Evolutionary conservation across 2,113 vertebrate genomes (phyloP).

Genomic region (rabbit (Oryctolagus cuniculus)): DNA sequence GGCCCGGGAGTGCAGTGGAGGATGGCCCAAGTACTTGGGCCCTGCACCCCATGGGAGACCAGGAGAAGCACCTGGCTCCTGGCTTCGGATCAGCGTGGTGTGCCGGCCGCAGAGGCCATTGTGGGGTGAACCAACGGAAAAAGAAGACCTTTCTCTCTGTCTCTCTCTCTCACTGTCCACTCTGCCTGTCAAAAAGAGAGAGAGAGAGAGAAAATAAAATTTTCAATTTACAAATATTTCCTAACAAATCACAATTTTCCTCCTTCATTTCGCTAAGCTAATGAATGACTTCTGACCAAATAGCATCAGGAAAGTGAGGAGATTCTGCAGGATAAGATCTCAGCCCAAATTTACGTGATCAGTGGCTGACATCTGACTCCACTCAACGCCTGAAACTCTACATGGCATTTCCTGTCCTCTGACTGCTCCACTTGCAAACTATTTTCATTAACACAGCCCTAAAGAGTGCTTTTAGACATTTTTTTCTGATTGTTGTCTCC

Average conservation of each 20-base stretch:
- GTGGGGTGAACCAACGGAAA: too few species aligned
- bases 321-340: not conserved
- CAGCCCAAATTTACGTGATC: not conserved
- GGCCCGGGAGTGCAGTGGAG: too few species aligned
- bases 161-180: too few species aligned
- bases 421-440: not conserved
- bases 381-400: not conserved
- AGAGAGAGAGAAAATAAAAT: not conserved
- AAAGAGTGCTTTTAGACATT: not conserved
- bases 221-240: conserved; percentile 14
- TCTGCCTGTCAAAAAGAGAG: not conserved
- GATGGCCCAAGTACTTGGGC: too few species aligned
- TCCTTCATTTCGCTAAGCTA: not conserved
- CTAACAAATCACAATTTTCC: not conserved
- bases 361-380: not conserved
- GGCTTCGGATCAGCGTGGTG: too few species aligned
- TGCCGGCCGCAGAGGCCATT: too few species aligned
- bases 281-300: conserved; percentile 9
- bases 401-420: not conserved
- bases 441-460: not conserved
- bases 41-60: too few species aligned
- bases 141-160: too few species aligned
- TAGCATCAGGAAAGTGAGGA: not conserved
- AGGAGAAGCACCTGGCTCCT: too few species aligned
- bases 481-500: not conserved